phyloP scores from a whole-genome alignment of 1,140 invertebrate genomes.

The Achatina immaculata region DNA sequence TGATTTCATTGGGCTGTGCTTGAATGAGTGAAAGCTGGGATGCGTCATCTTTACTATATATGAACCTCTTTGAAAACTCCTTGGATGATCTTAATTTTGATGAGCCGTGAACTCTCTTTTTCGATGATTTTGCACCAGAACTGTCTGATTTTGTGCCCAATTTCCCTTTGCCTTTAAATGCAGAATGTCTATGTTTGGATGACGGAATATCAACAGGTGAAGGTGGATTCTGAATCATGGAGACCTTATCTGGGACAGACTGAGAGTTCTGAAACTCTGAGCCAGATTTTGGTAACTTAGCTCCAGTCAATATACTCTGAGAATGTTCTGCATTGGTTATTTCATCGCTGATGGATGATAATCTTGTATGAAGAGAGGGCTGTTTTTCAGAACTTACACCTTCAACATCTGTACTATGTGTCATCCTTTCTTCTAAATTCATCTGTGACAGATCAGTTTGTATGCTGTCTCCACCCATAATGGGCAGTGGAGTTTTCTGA shows the following conservation, averaged over 20 bases:
- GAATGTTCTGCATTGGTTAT: neutral
- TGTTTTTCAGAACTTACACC: neutral
- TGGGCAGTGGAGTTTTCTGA: neutral
- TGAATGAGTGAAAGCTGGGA: neutral
- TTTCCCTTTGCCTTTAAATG: neutral
- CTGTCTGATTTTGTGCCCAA: neutral
- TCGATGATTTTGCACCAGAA: neutral
- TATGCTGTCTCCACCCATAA: neutral
- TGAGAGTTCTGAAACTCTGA: no score
- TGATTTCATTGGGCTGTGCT: no score
- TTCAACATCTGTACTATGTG: no score
- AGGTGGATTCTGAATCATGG: no score
- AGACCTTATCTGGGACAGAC: no score
- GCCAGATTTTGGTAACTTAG: no score
- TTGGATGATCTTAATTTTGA: neutral
- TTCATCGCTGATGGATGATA: neutral
- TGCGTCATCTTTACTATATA: neutral
- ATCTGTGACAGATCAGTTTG: neutral
- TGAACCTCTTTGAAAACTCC: neutral
- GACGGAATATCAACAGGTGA: neutral
- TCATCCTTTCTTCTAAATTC: neutral
- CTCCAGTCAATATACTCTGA: neutral
- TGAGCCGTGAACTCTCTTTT: neutral
- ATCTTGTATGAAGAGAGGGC: neutral
- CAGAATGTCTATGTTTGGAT: neutral